Percentiles rank a stretch among this genome's conserved stretches.
Conservation (phyloP, 2,113 vertebrate species). For the Vimba vimba region DNA sequence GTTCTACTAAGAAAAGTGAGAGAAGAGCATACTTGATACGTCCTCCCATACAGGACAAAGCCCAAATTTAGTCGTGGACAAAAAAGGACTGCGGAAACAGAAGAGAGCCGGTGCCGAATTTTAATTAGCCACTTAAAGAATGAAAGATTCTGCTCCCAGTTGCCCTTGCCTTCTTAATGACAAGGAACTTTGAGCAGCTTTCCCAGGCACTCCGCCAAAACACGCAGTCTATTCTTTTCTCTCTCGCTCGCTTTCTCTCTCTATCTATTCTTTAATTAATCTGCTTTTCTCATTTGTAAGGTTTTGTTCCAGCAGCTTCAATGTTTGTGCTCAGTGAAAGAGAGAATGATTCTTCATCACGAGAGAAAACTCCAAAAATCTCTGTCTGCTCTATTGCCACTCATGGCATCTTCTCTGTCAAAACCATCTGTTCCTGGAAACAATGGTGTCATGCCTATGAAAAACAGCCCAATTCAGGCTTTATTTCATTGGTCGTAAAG, state of each 20-base stretch:
- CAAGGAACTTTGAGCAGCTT: constrained; percentile 53
- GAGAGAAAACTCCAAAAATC: constrained; percentile 40
- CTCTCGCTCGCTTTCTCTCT: constrained; percentile 21
- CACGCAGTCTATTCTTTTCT: constrained; percentile 34
- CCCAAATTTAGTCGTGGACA: constrained; percentile 55
- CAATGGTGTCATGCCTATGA: constrained; percentile 68
- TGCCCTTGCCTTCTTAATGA: constrained; percentile 63
- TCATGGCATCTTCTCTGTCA: constrained; percentile 66
- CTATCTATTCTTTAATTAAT: constrained; percentile 70
- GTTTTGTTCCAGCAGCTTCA: constrained; percentile 53
- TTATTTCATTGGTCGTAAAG: constrained; percentile 65
- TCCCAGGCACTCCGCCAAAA: constrained; percentile 72
- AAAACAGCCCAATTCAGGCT: constrained; percentile 65
- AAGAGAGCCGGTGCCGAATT: constrained; percentile 66
- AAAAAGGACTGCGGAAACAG: constrained; percentile 63
- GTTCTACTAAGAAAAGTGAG: neutral
- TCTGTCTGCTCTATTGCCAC: constrained; percentile 50
- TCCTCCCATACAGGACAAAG: constrained; percentile 10
- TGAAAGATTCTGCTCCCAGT: constrained; percentile 70
- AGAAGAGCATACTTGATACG: neutral
- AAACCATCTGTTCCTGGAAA: constrained; percentile 67
- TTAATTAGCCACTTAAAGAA: constrained; percentile 75
- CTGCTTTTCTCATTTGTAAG: constrained; percentile 61
- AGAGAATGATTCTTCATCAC: constrained; percentile 61
- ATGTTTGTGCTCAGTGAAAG: constrained; percentile 35